Conservation (phyloP, 2,113 vertebrate genomes). For the Aphyosemion australe region DNA sequence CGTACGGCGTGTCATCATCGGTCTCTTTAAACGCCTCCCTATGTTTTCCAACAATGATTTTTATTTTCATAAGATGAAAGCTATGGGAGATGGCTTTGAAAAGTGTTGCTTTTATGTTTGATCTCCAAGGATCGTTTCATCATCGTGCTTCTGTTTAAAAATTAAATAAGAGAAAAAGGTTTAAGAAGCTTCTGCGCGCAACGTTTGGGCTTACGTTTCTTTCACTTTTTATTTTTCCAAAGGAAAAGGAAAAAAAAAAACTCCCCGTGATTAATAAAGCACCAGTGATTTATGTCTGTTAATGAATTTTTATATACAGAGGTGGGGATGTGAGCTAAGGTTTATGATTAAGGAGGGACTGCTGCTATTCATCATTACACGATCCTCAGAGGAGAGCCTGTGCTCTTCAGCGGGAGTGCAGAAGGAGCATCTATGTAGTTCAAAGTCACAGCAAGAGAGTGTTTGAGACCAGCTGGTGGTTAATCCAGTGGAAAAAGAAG, state of each 20-base stretch:
- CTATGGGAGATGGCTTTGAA: background rate
- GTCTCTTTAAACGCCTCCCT: background rate
- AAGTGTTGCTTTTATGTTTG: slow-evolving; percentile 15
- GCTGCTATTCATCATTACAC: slow-evolving; percentile 38
- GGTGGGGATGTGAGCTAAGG: background rate
- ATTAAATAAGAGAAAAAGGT: background rate
- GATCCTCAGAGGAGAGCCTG: slow-evolving; percentile 33
- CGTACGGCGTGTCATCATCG: background rate
- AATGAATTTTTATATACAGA: slow-evolving; percentile 14
- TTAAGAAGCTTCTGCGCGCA: background rate
- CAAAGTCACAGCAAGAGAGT: slow-evolving; percentile 33
- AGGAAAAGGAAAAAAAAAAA: background rate
- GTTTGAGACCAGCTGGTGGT: slow-evolving; percentile 41
- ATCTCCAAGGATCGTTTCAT: background rate
- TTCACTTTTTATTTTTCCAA: background rate
- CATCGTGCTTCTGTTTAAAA: background rate
- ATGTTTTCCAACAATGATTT: slow-evolving; percentile 3
- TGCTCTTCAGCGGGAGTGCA: slow-evolving; percentile 50
- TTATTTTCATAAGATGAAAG: slow-evolving; percentile 15
- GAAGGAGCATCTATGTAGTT: slow-evolving; percentile 35
- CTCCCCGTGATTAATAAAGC: background rate
- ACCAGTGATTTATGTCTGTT: slow-evolving; percentile 12
- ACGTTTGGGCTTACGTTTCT: background rate
- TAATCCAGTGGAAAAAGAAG: slow-evolving; percentile 47
- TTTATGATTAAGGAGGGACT: slow-evolving; percentile 37